Base-by-base conservation (phyloP, 2,797 vertebrate species). In the Mionectes olivaceus region DNA sequence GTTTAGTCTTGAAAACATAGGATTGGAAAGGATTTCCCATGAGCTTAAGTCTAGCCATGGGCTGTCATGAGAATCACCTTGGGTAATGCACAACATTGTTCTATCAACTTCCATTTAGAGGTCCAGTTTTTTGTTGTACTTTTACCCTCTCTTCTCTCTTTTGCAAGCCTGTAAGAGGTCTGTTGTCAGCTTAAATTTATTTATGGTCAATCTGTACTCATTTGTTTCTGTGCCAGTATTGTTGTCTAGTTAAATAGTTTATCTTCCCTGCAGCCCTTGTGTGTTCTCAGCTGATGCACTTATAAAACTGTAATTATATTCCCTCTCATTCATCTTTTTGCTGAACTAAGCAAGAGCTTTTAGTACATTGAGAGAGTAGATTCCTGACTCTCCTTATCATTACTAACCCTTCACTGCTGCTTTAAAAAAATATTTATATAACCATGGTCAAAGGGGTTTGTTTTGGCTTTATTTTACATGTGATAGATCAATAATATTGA, bases 201-300 rank as follows among this genome's bases (percentile, higher is more conserved):
- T 83, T 87, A 88, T 68, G 57, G 69, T 75, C 85, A 91, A 86
- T 93, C 53, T 88, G 49, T 61, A 61, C 11, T 9, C 43, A 46
- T 88, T 68, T 88, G 49, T 91, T 95, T 75, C 69, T 90, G 37
- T 81, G 60, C 43, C 69, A 75, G 41, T 71, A 68, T 85, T 91
- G 43, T 89, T 81, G 52, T 75, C 86, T 60, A 83, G 76, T 63
- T 91, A 89, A 94, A 80, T 47, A 80, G 71, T 91, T 95, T 90
- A 69, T 87, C 57, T 91, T 23, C 64, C 73, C 57, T 86, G 74
- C 63, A 92, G 61, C 43, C 55, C 35, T 74, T 85, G 8, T 57
- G 84, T 82, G 28, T 47, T 89, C 35, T 90, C 30, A 60, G 59
- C 24, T 90, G 73, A 90, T 71, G 61, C n/a, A 75, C 43, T 91